Evolutionary conservation across 2,113 vertebrate genomes (phyloP).

Genomic region (Melierax canorus): DNA sequence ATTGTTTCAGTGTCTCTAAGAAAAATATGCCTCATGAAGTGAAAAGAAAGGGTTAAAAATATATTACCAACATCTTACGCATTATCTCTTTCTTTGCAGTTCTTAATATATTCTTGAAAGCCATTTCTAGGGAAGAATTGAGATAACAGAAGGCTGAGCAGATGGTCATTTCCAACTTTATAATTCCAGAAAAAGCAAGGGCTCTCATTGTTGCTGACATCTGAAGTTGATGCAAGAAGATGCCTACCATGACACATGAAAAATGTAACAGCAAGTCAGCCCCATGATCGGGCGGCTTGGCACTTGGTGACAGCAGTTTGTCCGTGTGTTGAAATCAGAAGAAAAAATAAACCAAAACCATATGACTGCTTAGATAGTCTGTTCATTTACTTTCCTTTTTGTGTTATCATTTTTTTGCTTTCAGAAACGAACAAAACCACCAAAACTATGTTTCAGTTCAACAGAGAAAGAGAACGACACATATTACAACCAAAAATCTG

Average conservation of each 20-base stretch:
- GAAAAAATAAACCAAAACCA: neutral
- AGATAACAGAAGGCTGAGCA: conserved; percentile 60
- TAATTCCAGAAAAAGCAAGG: conserved; percentile 42
- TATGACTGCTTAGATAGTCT: neutral
- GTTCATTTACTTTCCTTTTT: neutral
- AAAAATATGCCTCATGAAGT: neutral
- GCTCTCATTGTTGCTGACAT: conserved; percentile 46
- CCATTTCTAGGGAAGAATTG: neutral
- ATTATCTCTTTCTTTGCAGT: neutral
- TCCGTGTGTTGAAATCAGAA: neutral
- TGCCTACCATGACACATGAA: neutral
- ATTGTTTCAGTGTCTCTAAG: neutral
- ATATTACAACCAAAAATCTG: neutral
- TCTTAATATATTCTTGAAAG: conserved; percentile 44
- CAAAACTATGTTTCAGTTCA: neutral
- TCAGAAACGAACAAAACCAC: neutral
- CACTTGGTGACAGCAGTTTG: conserved; percentile 3
- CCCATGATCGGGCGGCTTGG: neutral
- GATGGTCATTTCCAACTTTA: conserved; percentile 62
- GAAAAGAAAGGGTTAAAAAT: neutral
- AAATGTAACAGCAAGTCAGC: neutral
- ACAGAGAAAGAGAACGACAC: neutral
- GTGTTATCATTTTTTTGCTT: neutral
- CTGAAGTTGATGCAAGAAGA: conserved; percentile 48
- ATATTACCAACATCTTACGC: neutral